Evolutionary conservation across 2,113 vertebrate species (phyloP), one percentile per base, ranked within the genome.

Genomic region (Apteryx owenii): DNA sequence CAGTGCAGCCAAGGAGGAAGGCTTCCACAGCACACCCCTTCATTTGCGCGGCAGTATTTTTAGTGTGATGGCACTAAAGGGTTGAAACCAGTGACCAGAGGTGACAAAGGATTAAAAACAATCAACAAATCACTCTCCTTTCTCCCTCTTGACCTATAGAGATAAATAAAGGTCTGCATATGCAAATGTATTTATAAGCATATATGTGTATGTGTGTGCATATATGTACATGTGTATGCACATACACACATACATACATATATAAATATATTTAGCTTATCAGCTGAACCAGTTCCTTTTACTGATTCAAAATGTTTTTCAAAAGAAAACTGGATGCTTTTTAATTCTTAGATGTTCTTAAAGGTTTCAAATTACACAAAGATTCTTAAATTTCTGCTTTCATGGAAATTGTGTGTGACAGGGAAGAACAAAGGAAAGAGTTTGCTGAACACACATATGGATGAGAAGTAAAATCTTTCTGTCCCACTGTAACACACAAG

Each of bases 1-100:
- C 13, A 29, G 4, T 61, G 10, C 4, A 19, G 22, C 28, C 42
- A 33, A 0, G 1, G 9, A 40, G 9, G 22, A 9, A 54, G 48
- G 9, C 7, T 22, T 76, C 12, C 71, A 36, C 64, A 72, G 3
- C 8, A 80, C 7, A 40, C 23, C 7, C 20, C 19, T 31, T 40
- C 2, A 22, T 70, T 65, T 40, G 2, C 0, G 0, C 33, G 20
- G 20, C 7, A 56, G 26, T 65, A 22, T 15, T 46, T 48, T 38
- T 68, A 38, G 12, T 60, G 17, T 28, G 51, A 76, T 28, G 71
- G 6, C 12, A 82, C 9, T 7, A 5, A 58, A 82, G 10, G 10
- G 38, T 25, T 58, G n/a, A 83, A 76, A 38, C 4, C 19, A 53
- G 17, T 36, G 44, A 36, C 70, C 12, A 33, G 10, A 17, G 62